Evolutionary conservation across 2,888 invertebrate genomes (phyloP).

Genomic region (Helleia helle): DNA sequence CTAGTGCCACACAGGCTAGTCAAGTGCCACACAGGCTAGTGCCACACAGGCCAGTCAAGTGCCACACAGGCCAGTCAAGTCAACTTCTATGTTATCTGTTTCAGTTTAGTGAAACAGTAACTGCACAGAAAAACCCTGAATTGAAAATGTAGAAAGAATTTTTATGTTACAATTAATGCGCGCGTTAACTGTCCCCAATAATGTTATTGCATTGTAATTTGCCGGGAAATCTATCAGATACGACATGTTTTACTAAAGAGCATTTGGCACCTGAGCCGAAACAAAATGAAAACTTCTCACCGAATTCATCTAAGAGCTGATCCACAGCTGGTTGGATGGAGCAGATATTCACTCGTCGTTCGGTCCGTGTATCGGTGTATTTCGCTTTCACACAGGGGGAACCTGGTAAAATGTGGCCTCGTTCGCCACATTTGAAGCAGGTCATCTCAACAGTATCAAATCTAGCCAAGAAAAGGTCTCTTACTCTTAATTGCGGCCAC

Average conservation of each 20-base stretch:
- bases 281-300: constrained; percentile 21
- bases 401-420: constrained; percentile 5
- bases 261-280: constrained; percentile 24
- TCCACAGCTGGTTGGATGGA: not conserved
- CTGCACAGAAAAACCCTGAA: constrained; percentile 7
- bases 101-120: constrained; percentile 9
- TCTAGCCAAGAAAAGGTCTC: constrained; percentile 14
- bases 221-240: constrained; percentile 15
- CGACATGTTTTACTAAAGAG: constrained; percentile 18
- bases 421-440: constrained; percentile 12
- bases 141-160: constrained; percentile 4
- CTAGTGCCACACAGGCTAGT: too few relatives aligned
- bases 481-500: constrained; percentile 15
- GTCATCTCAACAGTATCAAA: constrained; percentile 14
- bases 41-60: too few relatives aligned
- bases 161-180: constrained; percentile 16
- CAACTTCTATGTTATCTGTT: too few relatives aligned
- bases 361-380: not conserved
- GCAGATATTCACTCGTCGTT: constrained; percentile 4
- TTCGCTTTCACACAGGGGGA: too few relatives aligned
- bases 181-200: constrained; percentile 11
- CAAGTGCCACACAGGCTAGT: too few relatives aligned
- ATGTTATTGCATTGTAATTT: constrained; percentile 12
- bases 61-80: too few relatives aligned
- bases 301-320: constrained; percentile 6